Percentiles rank a stretch among this genome's conserved stretches.
Conservation (phyloP, 2,888 invertebrate species). For the Aquatica leii region DNA sequence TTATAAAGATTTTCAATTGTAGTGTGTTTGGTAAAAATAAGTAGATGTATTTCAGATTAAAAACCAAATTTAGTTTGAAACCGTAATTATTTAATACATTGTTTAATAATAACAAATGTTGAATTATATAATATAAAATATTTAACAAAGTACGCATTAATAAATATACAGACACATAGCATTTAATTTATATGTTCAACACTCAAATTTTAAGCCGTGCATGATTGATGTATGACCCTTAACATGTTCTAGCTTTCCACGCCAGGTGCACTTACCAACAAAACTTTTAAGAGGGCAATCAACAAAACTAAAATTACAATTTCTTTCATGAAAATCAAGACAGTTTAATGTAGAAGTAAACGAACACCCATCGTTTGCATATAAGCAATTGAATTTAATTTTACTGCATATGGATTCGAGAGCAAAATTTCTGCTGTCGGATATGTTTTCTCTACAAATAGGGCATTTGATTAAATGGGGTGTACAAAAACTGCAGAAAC, state of each 20-base stretch:
- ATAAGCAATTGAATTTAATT: conserved; percentile 20
- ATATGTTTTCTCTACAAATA: conserved; percentile 13
- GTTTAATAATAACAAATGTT: no score
- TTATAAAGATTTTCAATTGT: no score
- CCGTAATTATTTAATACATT: no score
- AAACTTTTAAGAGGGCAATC: conserved; percentile 17
- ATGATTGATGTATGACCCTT: no score
- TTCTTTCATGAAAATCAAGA: conserved; percentile 16
- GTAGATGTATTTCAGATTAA: no score
- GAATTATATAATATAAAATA: no score
- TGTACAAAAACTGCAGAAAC: conserved; percentile 17
- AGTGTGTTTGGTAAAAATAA: no score
- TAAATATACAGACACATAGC: no score
- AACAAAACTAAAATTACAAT: conserved; percentile 8
- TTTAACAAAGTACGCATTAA: no score
- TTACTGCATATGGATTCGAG: conserved; percentile 17
- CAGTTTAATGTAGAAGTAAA: conserved; percentile 8
- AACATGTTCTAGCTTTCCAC: conserved; percentile 16
- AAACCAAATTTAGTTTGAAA: no score
- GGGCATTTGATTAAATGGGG: conserved; percentile 16
- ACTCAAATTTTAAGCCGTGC: no score
- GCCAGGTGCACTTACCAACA: conserved; percentile 14
- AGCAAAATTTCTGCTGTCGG: conserved; percentile 18
- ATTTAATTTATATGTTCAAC: no score
- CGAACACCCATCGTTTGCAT: conserved; percentile 17